Percentiles rank a stretch among this genome's conserved stretches.
Evolutionary conservation across 92 coral and sea anemone genomes (phyloP).

Genomic region (Micromussa lordhowensis): DNA sequence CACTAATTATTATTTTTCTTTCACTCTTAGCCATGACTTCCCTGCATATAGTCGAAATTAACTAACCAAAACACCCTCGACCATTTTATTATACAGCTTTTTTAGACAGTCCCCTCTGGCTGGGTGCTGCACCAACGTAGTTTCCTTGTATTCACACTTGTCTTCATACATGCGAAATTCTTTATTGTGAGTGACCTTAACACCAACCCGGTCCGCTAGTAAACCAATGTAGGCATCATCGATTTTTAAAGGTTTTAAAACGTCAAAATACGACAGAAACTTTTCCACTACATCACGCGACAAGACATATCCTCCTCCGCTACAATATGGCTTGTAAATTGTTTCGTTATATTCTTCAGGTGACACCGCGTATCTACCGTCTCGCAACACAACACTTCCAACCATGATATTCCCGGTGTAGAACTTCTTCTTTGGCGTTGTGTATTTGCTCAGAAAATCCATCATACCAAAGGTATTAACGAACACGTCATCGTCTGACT

Average conservation of each 20-base stretch:
- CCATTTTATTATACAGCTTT: conserved; percentile 37
- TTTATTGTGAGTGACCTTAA: conserved; percentile 30
- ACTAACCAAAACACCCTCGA: conserved; percentile 14
- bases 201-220: conserved; percentile 59
- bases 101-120: conserved; percentile 54
- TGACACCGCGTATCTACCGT: conserved; percentile 67
- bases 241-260: conserved; percentile 61
- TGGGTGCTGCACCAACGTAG: conserved; percentile 70
- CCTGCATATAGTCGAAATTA: not conserved
- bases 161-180: conserved; percentile 73
- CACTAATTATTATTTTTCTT: no score
- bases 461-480: conserved; percentile 67
- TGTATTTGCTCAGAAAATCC: conserved; percentile 37
- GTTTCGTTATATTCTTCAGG: conserved; percentile 59
- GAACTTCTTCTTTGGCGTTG: conserved; percentile 55
- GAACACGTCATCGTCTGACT: conserved; percentile 76
- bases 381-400: conserved; percentile 64
- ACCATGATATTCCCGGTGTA: conserved; percentile 75
- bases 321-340: conserved; percentile 66
- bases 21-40: no score
- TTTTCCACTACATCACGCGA: conserved; percentile 62
- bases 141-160: conserved; percentile 48
- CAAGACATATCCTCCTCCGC: conserved; percentile 74
- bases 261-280: conserved; percentile 49
- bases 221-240: conserved; percentile 68